Evolutionary conservation across 2,888 invertebrate genomes (phyloP), one percentile per base, ranked within the genome.

Genomic region (Gasteruption jaculator): DNA sequence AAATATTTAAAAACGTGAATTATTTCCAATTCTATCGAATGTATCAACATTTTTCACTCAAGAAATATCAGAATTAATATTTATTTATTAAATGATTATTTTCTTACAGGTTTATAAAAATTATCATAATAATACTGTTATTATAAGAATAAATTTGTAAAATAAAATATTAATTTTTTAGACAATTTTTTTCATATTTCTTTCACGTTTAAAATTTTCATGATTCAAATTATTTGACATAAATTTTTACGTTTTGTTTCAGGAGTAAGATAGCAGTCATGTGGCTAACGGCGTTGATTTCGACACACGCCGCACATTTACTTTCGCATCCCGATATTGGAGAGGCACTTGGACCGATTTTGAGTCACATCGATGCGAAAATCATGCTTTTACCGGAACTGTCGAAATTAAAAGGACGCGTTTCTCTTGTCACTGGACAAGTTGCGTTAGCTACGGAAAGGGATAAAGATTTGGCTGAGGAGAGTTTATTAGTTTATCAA

Each of bases 251-350:
- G 18, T 26, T 27, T 5, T 30, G 43, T 63, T 69, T 31, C 54
- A 79, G 79, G 58, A 73, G 76, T 56, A 73, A 75, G 53, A 71
- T 73, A 27, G 78, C 76, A 18, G 65, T 73, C 25, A 65, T 75
- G 43, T 84, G 84, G 84, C 57, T 83, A 33, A 76, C 76, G 59
- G 70, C 73, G 47, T 66, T 83, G 21, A 58, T 83, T 14, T 71
- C 75, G 38, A 69, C 74, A 7, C 83, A 83, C 58, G 76, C 81
- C 1, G 77, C 79, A 2, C 76, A 80, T 52, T 64, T 85, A 14
- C 71, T 82, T 58, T 76, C 82, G 3, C 79, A 80, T 62, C 78
- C 81, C 4, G 76, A 79, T 38, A 67, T 81, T 21, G 71, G 76
- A 5, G 76, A 78, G 21, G 60, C 76, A 10, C 67, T 84, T 31